phyloP scores from a whole-genome alignment of 2,113 vertebrate species.

The Larimichthys polyactis region DNA sequence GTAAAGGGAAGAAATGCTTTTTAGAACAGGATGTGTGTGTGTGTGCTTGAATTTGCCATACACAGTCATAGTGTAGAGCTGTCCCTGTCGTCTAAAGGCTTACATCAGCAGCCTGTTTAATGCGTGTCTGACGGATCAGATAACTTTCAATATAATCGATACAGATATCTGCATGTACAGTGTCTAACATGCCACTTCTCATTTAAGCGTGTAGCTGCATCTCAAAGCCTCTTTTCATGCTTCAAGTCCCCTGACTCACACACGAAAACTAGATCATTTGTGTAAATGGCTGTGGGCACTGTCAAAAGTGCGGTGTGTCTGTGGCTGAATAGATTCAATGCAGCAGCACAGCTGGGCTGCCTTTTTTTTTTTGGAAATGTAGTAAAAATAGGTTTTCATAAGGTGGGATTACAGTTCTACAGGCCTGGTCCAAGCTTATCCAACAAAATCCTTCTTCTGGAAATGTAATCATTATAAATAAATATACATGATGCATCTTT shows the following conservation, averaged over 20 bases:
- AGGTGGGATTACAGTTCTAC: background rate
- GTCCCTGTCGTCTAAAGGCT: too few relatives aligned
- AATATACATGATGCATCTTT: background rate
- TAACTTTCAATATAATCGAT: background rate
- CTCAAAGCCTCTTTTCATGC: background rate
- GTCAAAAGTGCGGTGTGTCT: background rate
- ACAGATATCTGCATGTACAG: background rate
- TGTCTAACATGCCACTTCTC: background rate
- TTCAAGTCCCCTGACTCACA: background rate
- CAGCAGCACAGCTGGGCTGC: background rate
- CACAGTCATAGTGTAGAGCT: background rate
- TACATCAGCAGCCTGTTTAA: background rate
- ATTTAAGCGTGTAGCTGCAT: background rate
- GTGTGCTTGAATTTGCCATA: background rate
- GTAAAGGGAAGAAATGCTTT: background rate
- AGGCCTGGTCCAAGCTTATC: background rate
- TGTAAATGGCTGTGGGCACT: background rate
- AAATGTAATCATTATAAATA: background rate
- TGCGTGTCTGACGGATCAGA: background rate
- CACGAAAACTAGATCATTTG: background rate
- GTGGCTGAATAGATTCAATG: background rate
- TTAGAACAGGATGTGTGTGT: background rate
- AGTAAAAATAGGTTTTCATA: background rate
- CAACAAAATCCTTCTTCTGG: background rate
- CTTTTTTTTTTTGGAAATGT: background rate